Conservation (phyloP, 1,140 invertebrate species). For the Aphelinus certus region DNA sequence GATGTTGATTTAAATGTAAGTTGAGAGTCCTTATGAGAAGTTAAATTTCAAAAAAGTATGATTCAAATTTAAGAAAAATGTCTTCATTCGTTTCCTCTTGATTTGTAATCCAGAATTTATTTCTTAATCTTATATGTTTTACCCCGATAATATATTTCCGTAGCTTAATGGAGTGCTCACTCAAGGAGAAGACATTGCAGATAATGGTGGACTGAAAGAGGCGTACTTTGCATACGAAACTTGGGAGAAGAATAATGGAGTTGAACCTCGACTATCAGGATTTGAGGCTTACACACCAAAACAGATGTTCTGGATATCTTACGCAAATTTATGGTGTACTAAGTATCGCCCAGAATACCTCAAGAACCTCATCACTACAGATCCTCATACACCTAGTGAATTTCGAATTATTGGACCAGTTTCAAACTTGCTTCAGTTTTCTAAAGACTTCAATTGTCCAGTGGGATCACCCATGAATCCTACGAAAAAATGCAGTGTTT, state of each 20-base stretch:
- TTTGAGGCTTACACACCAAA: conserved; percentile 64
- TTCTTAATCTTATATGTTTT: too few relatives aligned
- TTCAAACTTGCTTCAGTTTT: conserved; percentile 89
- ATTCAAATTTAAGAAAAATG: neutral
- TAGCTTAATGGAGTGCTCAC: too few relatives aligned
- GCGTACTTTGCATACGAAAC: conserved; percentile 83
- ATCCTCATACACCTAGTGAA: conserved; percentile 81
- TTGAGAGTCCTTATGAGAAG: neutral
- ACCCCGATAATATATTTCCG: neutral
- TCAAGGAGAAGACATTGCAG: conserved; percentile 48
- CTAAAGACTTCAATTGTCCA: conserved; percentile 87
- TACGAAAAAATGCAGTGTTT: conserved; percentile 68
- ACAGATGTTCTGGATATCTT: conserved; percentile 83
- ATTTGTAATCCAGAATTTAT: too few relatives aligned
- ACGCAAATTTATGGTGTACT: conserved; percentile 75
- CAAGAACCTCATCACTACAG: conserved; percentile 77
- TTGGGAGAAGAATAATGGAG: conserved; percentile 73
- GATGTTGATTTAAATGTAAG: conserved; percentile 44
- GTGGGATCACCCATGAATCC: conserved; percentile 87
- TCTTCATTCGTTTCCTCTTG: conserved; percentile 47
- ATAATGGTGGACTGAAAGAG: conserved; percentile 90
- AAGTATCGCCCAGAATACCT: conserved; percentile 76
- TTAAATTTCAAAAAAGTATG: neutral
- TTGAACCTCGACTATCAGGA: conserved; percentile 72
- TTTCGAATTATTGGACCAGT: conserved; percentile 89